Base-by-base conservation (phyloP, 2,797 vertebrate species). In the Ctenochaetus hawaiiensis region DNA sequence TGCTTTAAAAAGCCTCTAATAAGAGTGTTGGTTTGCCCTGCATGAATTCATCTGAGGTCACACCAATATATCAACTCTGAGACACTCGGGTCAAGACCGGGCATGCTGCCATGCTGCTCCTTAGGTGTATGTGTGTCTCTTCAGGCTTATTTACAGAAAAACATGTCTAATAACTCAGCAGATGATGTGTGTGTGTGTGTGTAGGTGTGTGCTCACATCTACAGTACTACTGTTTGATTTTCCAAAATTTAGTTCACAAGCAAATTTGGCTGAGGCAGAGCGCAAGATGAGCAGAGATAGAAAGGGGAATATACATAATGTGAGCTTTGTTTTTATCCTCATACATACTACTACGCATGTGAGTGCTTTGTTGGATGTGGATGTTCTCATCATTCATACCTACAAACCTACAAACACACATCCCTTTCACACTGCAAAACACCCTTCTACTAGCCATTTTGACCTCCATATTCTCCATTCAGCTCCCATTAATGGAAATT, bases 61-160 rank as follows among this genome's bases (percentile, higher is more conserved):
- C 73, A 83, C 57, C 69, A 66, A 86, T 89, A 80, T 79, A 86
- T 88, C 85, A 87, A 84, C 49, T 52, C 45, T 60, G 70, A 83
- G 81, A 81, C 87, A 86, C 78, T 81, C 84, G 72, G 84, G 84
- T 81, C 73, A 69, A 80, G 79, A 78, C 83, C 64, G 72, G 86
- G 77, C 78, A 77, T 77, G 58, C 78, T 69, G 78, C 87, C 78
- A 77, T 12, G 54, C 75, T 63, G 56, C 75, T 74, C 48, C 6
- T 61, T 41, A 41, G 45, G 61, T 65, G 47, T 80, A 26, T 52
- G 39, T 68, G 34, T 39, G 41, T 71, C 2, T 78, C 68, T 66
- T 73, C 63, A 59, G 70, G 75, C 49, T 72, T 91, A 86, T 87
- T 90, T 78, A 84, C 67, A 86, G 52, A 63, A 70, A 69, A 59